Base-by-base conservation (phyloP, 2,113 vertebrate genomes). In the Corythaeola cristata region DNA sequence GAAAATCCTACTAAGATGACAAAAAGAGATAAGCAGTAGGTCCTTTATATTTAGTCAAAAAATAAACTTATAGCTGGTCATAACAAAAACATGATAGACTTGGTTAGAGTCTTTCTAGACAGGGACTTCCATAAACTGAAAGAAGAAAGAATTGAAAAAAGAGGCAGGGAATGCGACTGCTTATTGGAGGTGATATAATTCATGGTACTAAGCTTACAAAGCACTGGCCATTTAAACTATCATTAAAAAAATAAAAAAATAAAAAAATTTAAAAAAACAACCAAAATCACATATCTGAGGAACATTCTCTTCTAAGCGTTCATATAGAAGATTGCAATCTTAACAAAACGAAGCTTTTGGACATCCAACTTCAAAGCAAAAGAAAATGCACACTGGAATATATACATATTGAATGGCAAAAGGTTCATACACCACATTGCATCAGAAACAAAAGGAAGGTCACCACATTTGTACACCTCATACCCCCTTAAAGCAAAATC, bases 291-390 rank as follows among this genome's bases (percentile, higher is more conserved):
- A 27, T 59, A 62, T 78, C 80, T 63, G 30, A 76, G n/a, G 60
- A 96, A 90, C 19, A 33, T 4, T 52, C 28, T 84, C 50, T 84
- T 87, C 64, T 67, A 60, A 71, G 45, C n/a, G 63, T 44, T 81
- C 27, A 33, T 30, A 71, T 6, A 71, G 35, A 67, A 95, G 94
- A 92, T 55, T 56, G 47, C 37, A 84, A 67, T 84, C 94, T 96
- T 78, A 93, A 85, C 67, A 35, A 93, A 64, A 86, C 50, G 0
- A 96, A 92, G 60, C 27, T 89, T 89, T 87, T 68, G 80, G 87
- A 91, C 74, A 84, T 71, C 18, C 33, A 89, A 66, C 89, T 90
- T 97, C 80, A 87, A 97, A 96, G 76, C 26, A 92, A 85, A 93
- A 63, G 11, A 84, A 90, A 55, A 85, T 14, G 14, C 56, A 76